A percentile compares a stretch with the other conserved stretches of the same genome.
Conservation (phyloP, 2,888 invertebrate genomes). For the Pyrrhia umbra region DNA sequence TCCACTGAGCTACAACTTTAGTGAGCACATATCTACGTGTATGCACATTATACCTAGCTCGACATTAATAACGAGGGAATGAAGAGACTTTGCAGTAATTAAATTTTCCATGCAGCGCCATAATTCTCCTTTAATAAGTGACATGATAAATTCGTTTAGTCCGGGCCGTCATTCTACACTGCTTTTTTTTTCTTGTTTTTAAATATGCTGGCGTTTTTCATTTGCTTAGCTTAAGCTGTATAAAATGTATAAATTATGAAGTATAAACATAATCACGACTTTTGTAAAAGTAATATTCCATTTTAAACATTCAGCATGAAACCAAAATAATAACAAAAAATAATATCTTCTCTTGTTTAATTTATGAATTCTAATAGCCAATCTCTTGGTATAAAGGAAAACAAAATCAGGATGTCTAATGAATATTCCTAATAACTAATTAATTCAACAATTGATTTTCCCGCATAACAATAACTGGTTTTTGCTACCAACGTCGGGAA, state of each 20-base stretch:
- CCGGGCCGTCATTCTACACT: too few relatives aligned
- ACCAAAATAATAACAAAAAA: too few relatives aligned
- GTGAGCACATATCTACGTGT: conserved; percentile 44
- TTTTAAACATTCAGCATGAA: too few relatives aligned
- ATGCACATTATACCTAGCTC: conserved; percentile 25
- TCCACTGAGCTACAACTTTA: conserved; percentile 64
- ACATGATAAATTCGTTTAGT: conserved; percentile 7
- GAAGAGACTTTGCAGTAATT: conserved; percentile 18
- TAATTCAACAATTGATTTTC: conserved; percentile 60
- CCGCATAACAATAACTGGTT: conserved; percentile 54
- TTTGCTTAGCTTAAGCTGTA: too few relatives aligned
- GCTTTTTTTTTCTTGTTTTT: background rate
- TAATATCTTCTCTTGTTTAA: too few relatives aligned
- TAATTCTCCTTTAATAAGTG: conserved; percentile 11
- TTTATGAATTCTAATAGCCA: background rate
- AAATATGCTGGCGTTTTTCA: background rate
- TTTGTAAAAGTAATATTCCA: too few relatives aligned
- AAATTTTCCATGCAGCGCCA: conserved; percentile 18
- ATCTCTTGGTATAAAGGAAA: conserved; percentile 16
- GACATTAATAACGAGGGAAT: conserved; percentile 23
- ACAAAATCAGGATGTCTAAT: conserved; percentile 31
- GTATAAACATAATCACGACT: too few relatives aligned
- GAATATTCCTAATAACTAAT: conserved; percentile 44
- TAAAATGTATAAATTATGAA: too few relatives aligned
- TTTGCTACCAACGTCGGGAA: conserved; percentile 45